These are phyloP conservation scores for Sclerodermus sp. DNA, from an alignment of 2,888 invertebrate genomes.

Conservation along the genomic window DNA sequence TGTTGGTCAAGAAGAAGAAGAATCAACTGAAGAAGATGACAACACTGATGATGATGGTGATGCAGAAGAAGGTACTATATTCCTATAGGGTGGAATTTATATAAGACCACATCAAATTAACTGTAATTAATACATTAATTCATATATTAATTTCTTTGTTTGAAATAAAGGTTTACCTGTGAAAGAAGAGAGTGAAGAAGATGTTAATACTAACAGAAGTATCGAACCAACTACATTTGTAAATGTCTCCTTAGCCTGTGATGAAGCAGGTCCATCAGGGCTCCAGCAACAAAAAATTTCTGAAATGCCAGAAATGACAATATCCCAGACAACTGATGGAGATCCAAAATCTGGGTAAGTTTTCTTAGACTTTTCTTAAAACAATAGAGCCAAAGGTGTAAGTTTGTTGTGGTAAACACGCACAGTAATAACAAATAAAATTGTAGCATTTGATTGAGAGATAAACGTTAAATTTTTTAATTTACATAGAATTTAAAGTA, in stretches of 20 bases:
- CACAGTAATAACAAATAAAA: too few relatives aligned
- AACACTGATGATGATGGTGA: conserved; percentile 54
- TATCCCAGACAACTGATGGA: conserved; percentile 43
- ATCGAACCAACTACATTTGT: conserved; percentile 54
- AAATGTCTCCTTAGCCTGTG: conserved; percentile 52
- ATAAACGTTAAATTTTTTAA: too few relatives aligned
- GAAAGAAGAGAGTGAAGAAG: conserved; percentile 54
- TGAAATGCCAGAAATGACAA: conserved; percentile 50
- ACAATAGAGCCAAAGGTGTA: conserved; percentile 46
- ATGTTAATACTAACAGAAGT: conserved; percentile 41
- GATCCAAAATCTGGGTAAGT: conserved; percentile 58
- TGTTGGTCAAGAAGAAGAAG: conserved; percentile 43
- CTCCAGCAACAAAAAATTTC: conserved; percentile 54
- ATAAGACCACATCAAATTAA: neutral
- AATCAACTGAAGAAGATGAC: conserved; percentile 49
- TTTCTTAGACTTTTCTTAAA: conserved; percentile 24
- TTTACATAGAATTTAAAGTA: too few relatives aligned
- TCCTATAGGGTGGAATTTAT: neutral
- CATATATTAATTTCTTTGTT: neutral
- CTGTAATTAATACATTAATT: neutral
- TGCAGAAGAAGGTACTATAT: conserved; percentile 45
- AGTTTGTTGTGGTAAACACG: conserved; percentile 49
- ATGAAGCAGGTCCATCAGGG: conserved; percentile 56
- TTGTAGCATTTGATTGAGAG: too few relatives aligned
- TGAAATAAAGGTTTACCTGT: conserved; percentile 45